Base-by-base conservation (phyloP, 2,797 vertebrate species). In the Prionace glauca region DNA sequence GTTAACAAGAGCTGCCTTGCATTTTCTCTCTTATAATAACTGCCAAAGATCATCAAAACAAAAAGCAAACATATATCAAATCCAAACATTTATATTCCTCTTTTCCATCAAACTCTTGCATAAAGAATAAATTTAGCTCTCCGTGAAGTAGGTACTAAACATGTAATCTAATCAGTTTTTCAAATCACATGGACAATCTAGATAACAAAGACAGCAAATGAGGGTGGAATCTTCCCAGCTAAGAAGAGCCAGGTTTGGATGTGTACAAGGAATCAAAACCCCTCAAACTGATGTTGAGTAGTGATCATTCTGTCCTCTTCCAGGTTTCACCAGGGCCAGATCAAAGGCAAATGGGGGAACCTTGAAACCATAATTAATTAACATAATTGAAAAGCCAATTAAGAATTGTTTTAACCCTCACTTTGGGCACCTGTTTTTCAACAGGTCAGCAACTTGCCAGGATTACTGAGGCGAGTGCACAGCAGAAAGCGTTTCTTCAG, bases 1-100 rank as follows among this genome's bases (percentile, higher is more conserved):
- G 90, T 95, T 96, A 95, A 97, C 95, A 96, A 96, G 96, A 96
- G 41, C 24, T 41, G 62, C 32, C 16, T n/a, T 26, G 50, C 72
- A 16, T 56, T 95, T 32, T 74, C 93, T 95, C 16, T 20, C 22
- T 94, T 94, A 29, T 77, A 77, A 32, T 77, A 56, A 50, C 71
- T 95, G 93, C 56, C 69, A 72, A 69, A 56, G 72, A 50, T 20
- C 36, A 95, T 95, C 41, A 60, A 60, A 56, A 50, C 45, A 94
- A n/a, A 29, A 74, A 56, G 36, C 69, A 94, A 94, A 94, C 41
- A 72, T 72, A 95, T 56, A 77, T 77, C 26, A 77, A 95, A 56
- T 72, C 16, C 0, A 77, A 74, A 69, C 56, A 5, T 50, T 74
- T 29, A 95, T 32, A 56, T 77, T 77, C 56, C 71, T 74, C 29